Evolutionary conservation across 2,888 invertebrate species (phyloP).

Genomic region (Penaeus monodon): DNA sequence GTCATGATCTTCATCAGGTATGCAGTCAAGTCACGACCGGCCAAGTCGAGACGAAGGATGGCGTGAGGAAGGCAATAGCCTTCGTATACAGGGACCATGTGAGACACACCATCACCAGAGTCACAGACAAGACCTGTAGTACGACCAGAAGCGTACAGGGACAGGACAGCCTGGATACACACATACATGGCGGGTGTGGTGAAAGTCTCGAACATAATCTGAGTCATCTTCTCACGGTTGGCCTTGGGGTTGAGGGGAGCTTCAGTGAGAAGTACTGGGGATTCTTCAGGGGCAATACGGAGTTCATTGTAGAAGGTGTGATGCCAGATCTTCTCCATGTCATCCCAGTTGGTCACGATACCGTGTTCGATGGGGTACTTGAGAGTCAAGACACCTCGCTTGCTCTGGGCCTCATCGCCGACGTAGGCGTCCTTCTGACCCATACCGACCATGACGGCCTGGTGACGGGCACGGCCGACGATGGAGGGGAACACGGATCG

Average conservation of each 20-base stretch:
- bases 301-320: constrained; percentile 98
- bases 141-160: constrained; percentile 70
- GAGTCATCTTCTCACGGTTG: constrained; percentile 94
- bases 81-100: constrained; percentile 70
- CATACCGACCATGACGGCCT: constrained; percentile 72
- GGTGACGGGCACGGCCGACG: constrained; percentile 80
- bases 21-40: constrained; percentile 95
- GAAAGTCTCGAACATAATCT: constrained; percentile 51
- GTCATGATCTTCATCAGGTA: constrained; percentile 98
- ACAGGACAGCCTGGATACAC: constrained; percentile 87
- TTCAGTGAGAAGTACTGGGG: constrained; percentile 91
- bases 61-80: constrained; percentile 73
- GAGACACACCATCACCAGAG: constrained; percentile 72
- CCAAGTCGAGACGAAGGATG: constrained; percentile 75
- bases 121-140: constrained; percentile 72
- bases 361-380: constrained; percentile 90
- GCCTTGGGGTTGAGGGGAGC: constrained; percentile 95
- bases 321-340: constrained; percentile 99
- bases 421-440: constrained; percentile 90
- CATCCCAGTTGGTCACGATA: constrained; percentile 98
- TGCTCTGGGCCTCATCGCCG: constrained; percentile 90
- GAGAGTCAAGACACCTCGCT: constrained; percentile 72
- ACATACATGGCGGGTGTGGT: constrained; percentile 87
- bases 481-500: constrained; percentile 81
- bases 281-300: constrained; percentile 90